These are phyloP conservation scores for Thaleichthys pacificus DNA, from an alignment of 2,797 vertebrate genomes.

Conservation along the genomic window DNA sequence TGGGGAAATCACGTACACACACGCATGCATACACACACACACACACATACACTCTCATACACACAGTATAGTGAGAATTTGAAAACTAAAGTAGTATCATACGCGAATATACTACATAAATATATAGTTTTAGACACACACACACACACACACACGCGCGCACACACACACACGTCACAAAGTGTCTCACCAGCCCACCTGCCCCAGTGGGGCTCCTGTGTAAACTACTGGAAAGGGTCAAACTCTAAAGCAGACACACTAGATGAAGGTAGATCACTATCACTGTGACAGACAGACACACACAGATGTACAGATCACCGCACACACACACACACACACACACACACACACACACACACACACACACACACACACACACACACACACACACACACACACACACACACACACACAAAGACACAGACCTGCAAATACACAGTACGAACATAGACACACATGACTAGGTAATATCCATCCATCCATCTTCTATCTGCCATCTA, in stretches of 20 bases:
- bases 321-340: constrained; percentile 10
- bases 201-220: constrained; percentile 29
- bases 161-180: constrained; percentile 10
- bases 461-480: not conserved
- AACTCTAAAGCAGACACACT: constrained; percentile 44
- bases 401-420: not conserved
- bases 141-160: not conserved
- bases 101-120: too few species aligned
- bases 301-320: constrained; percentile 6
- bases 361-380: not conserved
- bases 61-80: too few species aligned
- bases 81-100: too few species aligned
- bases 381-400: not conserved
- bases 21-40: not conserved
- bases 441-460: not conserved
- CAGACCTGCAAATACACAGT: too few species aligned
- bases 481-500: not conserved
- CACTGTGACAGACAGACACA: constrained; percentile 8
- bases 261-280: constrained; percentile 1
- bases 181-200: constrained; percentile 21
- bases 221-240: constrained; percentile 39
- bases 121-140: not conserved
- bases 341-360: constrained; percentile 8
- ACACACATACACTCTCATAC: not conserved
- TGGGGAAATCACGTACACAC: not conserved